Evolutionary conservation across 2,113 vertebrate genomes (phyloP), one percentile per base, ranked within the genome.

Genomic region (Varanus komodoensis): DNA sequence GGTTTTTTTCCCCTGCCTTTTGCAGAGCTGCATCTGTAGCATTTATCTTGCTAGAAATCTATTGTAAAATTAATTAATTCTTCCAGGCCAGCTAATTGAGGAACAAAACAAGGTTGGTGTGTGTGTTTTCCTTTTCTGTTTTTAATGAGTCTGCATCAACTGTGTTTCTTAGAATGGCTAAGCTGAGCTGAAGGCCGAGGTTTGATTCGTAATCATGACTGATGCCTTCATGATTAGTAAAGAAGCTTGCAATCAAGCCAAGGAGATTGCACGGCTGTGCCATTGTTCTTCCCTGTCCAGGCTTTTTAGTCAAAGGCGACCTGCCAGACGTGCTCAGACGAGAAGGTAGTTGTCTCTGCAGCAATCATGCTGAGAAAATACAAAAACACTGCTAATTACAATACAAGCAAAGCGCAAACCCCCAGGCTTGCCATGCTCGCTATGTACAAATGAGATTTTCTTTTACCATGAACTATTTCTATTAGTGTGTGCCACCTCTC

Each of bases 401-500:
- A 92, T 0, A 4, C 94, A 95, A 94, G 92, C 93, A 93, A 95
- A 94, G 90, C 74, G 0, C 90, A 86, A 89, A 79, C 91, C 91
- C 93, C 89, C 44, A 38, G 93, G 87, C 90, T 95, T 82, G 8
- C 91, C 90, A 44, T 54, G 91, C 91, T 85, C 27, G 67, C 90
- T 75, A 80, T 0, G 2, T 87, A 93, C 92, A 95, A 96, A 96
- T 90, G 82, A 95, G 92, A 94, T 91, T 92, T 90, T 93, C 94
- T 95, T 69, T 93, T 95, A 92, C 85, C 83, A 57, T 77, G 78
- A 96, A 90, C 92, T 94, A 89, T 87, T 92, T 92, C 92, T 87
- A 95, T 95, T 95, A 94, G 87, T 87, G 92, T 74, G 50, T 95
- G 93, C 92, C 93, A 94, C 90, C 93, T 95, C 75, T 83, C 82